A percentile compares a stretch with the other conserved stretches of the same genome.
Conservation (phyloP, 2,888 invertebrate genomes). For the Shargacucullia verbasci region DNA sequence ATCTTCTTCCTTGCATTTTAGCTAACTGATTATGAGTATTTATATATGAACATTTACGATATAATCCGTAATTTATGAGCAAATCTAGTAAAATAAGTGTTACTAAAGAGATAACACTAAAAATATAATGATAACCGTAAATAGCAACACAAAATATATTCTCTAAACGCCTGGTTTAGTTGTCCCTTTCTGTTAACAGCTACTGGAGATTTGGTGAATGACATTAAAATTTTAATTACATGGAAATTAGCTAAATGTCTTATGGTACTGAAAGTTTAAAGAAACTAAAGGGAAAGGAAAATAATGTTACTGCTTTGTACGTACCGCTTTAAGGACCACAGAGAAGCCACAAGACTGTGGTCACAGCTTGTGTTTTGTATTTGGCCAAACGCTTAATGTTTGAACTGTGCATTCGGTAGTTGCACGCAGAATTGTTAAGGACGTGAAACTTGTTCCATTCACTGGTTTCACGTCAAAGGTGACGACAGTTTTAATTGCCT, state of each 20-base stretch:
- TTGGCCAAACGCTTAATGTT: slow-evolving; percentile 20
- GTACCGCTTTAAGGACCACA: slow-evolving; percentile 1
- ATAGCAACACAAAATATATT: too few species aligned
- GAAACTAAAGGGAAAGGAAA: background rate
- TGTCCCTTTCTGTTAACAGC: too few species aligned
- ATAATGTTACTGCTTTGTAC: background rate
- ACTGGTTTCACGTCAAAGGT: slow-evolving; percentile 22
- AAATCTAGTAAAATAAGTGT: too few species aligned
- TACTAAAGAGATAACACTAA: too few species aligned
- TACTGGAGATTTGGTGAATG: too few species aligned
- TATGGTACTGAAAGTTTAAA: background rate
- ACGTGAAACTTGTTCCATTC: slow-evolving; percentile 39
- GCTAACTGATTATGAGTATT: background rate
- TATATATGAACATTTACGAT: too few species aligned
- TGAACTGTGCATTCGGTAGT: slow-evolving; percentile 16
- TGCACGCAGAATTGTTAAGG: slow-evolving; percentile 15
- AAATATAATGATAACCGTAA: too few species aligned
- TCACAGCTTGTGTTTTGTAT: background rate
- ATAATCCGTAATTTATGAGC: too few species aligned
- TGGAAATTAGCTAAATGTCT: too few species aligned
- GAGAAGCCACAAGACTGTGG: background rate
- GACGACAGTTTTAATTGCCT: slow-evolving; percentile 36
- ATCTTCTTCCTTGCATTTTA: slow-evolving; percentile 11
- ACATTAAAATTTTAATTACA: too few species aligned
- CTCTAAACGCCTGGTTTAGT: too few species aligned